phyloP scores from a whole-genome alignment of 1,140 invertebrate genomes.

The Hycleus phaleratus region DNA sequence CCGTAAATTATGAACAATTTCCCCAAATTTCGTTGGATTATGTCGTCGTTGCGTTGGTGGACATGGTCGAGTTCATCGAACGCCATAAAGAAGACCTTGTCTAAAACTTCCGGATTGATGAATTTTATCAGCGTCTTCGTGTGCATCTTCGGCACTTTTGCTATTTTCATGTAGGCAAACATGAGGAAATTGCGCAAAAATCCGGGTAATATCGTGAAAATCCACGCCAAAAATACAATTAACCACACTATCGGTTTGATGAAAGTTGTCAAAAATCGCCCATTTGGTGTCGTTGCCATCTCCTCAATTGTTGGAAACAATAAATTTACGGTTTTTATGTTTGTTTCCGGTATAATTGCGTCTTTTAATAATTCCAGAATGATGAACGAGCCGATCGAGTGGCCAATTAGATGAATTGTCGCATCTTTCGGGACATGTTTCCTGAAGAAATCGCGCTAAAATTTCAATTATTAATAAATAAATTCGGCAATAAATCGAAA shows the following conservation, averaged over 20 bases:
- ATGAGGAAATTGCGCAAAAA: conserved; percentile 46
- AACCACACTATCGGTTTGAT: conserved; percentile 48
- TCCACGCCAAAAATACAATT: conserved; percentile 48
- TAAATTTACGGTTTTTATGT: conserved; percentile 54
- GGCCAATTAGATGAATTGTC: conserved; percentile 67
- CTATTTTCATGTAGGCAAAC: conserved; percentile 45
- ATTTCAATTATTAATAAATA: conserved; percentile 5
- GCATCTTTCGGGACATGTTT: conserved; percentile 59
- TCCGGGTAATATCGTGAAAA: conserved; percentile 53
- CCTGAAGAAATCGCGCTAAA: conserved; percentile 59
- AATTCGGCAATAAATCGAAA: conserved; percentile 11
- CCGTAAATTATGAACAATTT: conserved; percentile 72
- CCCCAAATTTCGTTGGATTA: conserved; percentile 46
- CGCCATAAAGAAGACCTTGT: conserved; percentile 52
- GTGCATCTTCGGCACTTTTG: conserved; percentile 40
- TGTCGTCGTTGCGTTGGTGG: conserved; percentile 49
- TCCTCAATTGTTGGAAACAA: conserved; percentile 77
- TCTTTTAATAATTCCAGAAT: conserved; percentile 64
- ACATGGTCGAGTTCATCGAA: conserved; percentile 56
- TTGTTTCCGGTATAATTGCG: conserved; percentile 39
- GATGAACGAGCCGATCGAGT: conserved; percentile 80
- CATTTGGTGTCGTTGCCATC: conserved; percentile 65
- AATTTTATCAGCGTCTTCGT: conserved; percentile 45
- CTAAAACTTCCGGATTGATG: conserved; percentile 45
- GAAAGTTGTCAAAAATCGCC: conserved; percentile 50